Conservation (phyloP, 2,888 invertebrate genomes). For the Myathropa florea region DNA sequence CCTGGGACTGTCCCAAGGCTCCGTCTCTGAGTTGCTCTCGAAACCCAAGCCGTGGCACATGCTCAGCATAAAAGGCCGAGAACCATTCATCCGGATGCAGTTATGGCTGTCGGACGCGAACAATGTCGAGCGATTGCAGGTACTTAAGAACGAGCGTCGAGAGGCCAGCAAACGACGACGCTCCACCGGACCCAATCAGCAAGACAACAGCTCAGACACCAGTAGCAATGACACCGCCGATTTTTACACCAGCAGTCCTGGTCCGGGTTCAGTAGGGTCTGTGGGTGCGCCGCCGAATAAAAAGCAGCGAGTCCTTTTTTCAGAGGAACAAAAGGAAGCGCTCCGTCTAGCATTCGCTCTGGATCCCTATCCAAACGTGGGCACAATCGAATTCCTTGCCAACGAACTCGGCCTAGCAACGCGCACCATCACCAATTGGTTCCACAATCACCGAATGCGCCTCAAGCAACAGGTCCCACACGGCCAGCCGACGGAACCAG, state of each 20-base stretch:
- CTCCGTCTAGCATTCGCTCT: conserved; percentile 95
- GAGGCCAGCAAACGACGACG: conserved; percentile 95
- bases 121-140: conserved; percentile 95
- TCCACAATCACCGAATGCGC: conserved; percentile 99
- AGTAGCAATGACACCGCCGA: conserved; percentile 94
- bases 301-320: conserved; percentile 97
- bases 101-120: conserved; percentile 97
- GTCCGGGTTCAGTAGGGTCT: conserved; percentile 83
- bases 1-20: conserved; percentile 96
- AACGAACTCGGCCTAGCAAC: conserved; percentile 94
- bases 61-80: conserved; percentile 98
- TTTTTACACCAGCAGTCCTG: conserved; percentile 92
- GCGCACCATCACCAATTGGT: conserved; percentile 99
- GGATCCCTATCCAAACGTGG: conserved; percentile 98
- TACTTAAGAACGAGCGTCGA: conserved; percentile 93
- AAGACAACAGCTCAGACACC: conserved; percentile 93
- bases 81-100: conserved; percentile 98
- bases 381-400: conserved; percentile 97
- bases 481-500: conserved; percentile 86
- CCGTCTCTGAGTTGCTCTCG: conserved; percentile 97
- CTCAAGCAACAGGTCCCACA: conserved; percentile 95
- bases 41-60: conserved; percentile 99
- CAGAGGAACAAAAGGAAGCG: conserved; percentile 99
- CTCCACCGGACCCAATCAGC: conserved; percentile 89
- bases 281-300: conserved; percentile 92